Base-by-base conservation (phyloP, 2,888 invertebrate species). In the Tetheella fluctuosa region DNA sequence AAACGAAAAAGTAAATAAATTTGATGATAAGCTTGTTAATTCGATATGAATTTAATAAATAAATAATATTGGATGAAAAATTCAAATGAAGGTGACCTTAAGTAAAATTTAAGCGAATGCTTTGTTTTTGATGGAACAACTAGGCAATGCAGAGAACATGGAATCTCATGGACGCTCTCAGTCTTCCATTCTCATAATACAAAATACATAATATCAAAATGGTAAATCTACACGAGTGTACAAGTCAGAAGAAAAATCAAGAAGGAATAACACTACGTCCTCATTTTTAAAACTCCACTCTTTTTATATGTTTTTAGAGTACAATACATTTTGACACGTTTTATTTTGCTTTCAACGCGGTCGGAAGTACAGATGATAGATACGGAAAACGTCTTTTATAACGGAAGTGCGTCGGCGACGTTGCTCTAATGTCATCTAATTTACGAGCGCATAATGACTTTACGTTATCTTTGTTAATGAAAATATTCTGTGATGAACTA, bases 1-100 rank as follows among this genome's bases (percentile, higher is more conserved):
- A 65, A 71, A 64, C 64, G 65, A 71, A 71, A 34, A 34, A 34
- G 6, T 6, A 13, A 13, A 13, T 34, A 13, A 13, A 65, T 69
- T 42, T 17, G 42, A 17, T 8, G 57, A 54, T 54, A 42, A 48
- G 52, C 25, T 56, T 63, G 59, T 66, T 69, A 69, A 73, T 72
- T 66, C 64, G 54, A 64, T 63, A 59, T 61, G 61, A 64, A 69
- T 68, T 65, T 62, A 62, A 13, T 34, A 10, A 2, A 2, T 10
- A 30, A 30, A 10, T 30, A 30, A 10, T 30, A 30, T 30, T 30
- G 30, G 8, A 30, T 30, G 30, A 8, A 30, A 30, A 7, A 8
- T 30, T 30, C 30, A 8, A 10, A 30, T 30, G 30, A 8, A 4
- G 30, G 30, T 30, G 2, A 30, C 30, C 30, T 30, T 30, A 10